Evolutionary conservation across 2,888 invertebrate species (phyloP).

Genomic region (Idaea biselata): DNA sequence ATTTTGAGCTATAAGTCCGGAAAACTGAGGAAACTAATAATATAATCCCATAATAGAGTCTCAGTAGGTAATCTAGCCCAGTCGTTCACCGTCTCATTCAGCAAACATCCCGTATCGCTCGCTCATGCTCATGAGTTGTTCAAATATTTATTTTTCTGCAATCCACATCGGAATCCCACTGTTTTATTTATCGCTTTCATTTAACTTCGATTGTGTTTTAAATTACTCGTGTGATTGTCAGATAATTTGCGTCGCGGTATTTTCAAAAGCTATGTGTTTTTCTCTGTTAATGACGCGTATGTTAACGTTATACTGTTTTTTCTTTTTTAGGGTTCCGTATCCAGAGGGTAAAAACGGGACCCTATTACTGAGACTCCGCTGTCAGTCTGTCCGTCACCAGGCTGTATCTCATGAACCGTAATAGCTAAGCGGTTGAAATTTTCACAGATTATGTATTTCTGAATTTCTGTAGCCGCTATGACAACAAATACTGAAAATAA

Average conservation of each 20-base stretch:
- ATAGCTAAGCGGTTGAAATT: no score
- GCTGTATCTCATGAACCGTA: no score
- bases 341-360: no score
- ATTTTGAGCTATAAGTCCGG: no score
- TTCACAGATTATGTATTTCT: no score
- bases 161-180: slow-evolving; percentile 36
- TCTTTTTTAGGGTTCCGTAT: no score
- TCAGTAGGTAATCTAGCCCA: slow-evolving; percentile 20
- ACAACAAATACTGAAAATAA: no score
- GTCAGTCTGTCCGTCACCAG: no score
- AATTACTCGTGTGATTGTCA: slow-evolving; percentile 58
- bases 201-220: slow-evolving; percentile 56
- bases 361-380: no score
- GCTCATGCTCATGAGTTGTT: slow-evolving; percentile 28
- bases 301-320: slow-evolving; percentile 14
- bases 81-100: slow-evolving; percentile 30
- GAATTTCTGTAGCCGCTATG: no score
- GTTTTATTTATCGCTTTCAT: slow-evolving; percentile 58
- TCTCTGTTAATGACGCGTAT: slow-evolving; percentile 13
- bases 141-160: slow-evolving; percentile 49
- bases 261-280: slow-evolving; percentile 31
- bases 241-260: slow-evolving; percentile 47
- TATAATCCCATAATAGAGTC: slow-evolving; percentile 10
- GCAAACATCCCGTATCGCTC: slow-evolving; percentile 29
- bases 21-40: no score